Evolutionary conservation across 2,113 vertebrate genomes (phyloP).

Genomic region (Ceratotherium simum): DNA sequence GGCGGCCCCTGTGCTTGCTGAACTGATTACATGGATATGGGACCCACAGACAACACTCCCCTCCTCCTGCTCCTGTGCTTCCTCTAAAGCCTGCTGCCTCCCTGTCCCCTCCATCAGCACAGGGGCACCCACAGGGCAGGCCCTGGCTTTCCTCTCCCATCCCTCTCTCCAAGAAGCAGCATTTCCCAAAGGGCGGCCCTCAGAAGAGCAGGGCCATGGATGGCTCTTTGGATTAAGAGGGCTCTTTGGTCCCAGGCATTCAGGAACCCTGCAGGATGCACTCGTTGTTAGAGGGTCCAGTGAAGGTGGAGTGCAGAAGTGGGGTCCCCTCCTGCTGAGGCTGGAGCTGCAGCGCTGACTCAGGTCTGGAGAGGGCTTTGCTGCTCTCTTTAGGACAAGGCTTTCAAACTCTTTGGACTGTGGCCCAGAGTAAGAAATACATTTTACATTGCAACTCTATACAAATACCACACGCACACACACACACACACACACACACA

Average conservation of each 20-base stretch:
- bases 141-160: neutral
- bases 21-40: neutral
- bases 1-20: neutral
- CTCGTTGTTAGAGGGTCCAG: neutral
- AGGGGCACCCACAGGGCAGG: neutral
- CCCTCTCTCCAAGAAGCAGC: neutral
- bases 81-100: neutral
- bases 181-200: neutral
- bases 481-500: neutral
- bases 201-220: neutral
- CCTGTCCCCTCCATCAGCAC: neutral
- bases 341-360: neutral
- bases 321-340: too few relatives aligned
- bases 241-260: neutral
- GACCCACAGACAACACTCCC: accelerated
- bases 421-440: neutral
- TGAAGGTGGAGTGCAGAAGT: neutral
- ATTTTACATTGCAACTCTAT: neutral
- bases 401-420: neutral
- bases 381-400: neutral
- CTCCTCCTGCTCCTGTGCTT: neutral
- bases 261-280: neutral
- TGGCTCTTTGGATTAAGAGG: neutral
- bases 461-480: neutral
- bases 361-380: neutral